Evolutionary conservation across 2,113 vertebrate species (phyloP).

Genomic region (Epinephelus cyanopodus): DNA sequence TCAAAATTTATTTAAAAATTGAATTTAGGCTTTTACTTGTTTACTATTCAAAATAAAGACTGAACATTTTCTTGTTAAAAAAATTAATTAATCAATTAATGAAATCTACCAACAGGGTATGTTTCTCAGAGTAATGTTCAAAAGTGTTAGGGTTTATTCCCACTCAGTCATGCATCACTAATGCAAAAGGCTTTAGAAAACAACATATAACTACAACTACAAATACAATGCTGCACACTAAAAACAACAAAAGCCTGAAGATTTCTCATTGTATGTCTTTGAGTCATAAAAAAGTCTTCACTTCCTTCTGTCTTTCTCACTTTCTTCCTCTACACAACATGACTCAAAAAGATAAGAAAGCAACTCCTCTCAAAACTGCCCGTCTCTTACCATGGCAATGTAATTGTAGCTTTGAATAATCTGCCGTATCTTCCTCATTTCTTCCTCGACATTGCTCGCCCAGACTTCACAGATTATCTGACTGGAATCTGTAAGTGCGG

Average conservation of each 20-base stretch:
- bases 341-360: too few species aligned
- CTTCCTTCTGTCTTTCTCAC: too few species aligned
- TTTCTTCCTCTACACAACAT: not conserved
- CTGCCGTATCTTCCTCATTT: slow-evolving; percentile 98
- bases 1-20: not conserved
- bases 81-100: not conserved
- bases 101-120: not conserved
- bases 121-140: not conserved
- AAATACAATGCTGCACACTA: too few species aligned
- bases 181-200: too few species aligned
- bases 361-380: not conserved
- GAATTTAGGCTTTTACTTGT: too few species aligned
- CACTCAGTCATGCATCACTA: not conserved
- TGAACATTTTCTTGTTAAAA: too few species aligned
- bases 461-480: slow-evolving; percentile 99
- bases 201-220: too few species aligned
- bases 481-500: slow-evolving; percentile 96
- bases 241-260: too few species aligned
- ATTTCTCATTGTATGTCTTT: too few species aligned
- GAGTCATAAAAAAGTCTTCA: too few species aligned
- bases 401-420: slow-evolving; percentile 97
- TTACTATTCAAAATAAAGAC: too few species aligned
- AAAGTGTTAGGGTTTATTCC: not conserved
- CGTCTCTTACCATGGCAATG: slow-evolving; percentile 93
- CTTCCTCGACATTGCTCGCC: slow-evolving; percentile 98